phyloP scores from a whole-genome alignment of 2,113 vertebrate species.

The Caretta caretta region DNA sequence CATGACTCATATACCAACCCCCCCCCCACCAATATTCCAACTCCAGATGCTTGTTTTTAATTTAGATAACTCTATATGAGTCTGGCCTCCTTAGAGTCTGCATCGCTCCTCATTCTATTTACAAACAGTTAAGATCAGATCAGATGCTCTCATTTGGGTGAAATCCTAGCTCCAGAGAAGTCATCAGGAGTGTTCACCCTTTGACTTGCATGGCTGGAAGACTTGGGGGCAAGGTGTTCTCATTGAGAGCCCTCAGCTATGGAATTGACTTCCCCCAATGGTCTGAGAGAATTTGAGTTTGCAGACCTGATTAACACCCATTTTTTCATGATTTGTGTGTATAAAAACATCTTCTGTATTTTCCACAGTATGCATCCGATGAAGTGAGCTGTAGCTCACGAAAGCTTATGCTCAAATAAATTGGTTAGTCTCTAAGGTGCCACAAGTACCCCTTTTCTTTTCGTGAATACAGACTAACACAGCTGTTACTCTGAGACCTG shows the following conservation, averaged over 20 bases:
- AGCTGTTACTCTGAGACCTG: no score
- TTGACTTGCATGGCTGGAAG: neutral
- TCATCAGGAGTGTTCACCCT: neutral
- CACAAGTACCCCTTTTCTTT: no score
- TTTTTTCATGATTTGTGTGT: no score
- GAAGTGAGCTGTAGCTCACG: no score
- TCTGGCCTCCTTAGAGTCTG: no score
- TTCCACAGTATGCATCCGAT: no score
- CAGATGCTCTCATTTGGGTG: rapidly evolving
- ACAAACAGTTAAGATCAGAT: neutral
- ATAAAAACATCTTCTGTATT: no score
- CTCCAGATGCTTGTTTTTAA: neutral
- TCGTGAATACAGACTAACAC: no score
- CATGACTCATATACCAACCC: neutral
- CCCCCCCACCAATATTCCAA: neutral
- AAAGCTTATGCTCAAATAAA: no score
- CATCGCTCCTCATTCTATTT: neutral
- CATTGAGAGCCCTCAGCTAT: neutral
- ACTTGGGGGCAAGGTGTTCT: neutral
- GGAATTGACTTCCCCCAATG: neutral
- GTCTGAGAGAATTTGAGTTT: neutral
- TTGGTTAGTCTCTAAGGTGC: no score
- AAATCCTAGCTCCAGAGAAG: rapidly evolving
- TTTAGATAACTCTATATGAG: no score
- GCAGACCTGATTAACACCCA: neutral